These are phyloP conservation scores for Bufotes viridis DNA, from an alignment of 2,797 vertebrate genomes.

Conservation along the genomic window DNA sequence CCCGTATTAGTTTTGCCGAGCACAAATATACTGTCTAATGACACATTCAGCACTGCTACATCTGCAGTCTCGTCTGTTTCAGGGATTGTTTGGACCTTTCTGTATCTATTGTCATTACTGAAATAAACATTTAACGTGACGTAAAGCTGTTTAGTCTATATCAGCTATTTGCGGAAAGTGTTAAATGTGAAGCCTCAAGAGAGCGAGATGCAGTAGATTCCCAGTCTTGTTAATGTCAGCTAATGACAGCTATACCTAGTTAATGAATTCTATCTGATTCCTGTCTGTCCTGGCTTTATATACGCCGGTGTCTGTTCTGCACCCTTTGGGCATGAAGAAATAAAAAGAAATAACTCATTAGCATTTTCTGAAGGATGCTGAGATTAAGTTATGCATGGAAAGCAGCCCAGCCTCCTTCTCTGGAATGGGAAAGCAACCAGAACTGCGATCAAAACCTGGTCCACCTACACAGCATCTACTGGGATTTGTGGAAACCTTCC, in stretches of 20 bases:
- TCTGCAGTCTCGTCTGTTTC: background rate
- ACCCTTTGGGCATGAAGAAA: constrained; percentile 50
- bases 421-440: constrained; percentile 55
- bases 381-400: constrained; percentile 60
- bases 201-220: constrained; percentile 32
- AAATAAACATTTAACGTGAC: background rate
- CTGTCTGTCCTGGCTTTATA: constrained; percentile 50
- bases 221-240: constrained; percentile 43
- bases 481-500: constrained; percentile 48
- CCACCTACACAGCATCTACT: constrained; percentile 57
- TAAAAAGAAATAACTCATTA: constrained; percentile 53
- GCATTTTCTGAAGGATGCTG: constrained; percentile 55
- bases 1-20: too few relatives aligned
- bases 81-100: background rate
- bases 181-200: constrained; percentile 39
- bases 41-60: background rate
- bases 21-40: background rate
- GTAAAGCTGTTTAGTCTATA: background rate
- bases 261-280: constrained; percentile 58
- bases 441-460: constrained; percentile 56
- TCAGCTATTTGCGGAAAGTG: constrained; percentile 25
- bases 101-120: background rate
- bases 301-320: constrained; percentile 41
- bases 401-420: constrained; percentile 49
- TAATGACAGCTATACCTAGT: constrained; percentile 47